phyloP scores from a whole-genome alignment of 2,797 vertebrate species.

The Siniperca undulata region DNA sequence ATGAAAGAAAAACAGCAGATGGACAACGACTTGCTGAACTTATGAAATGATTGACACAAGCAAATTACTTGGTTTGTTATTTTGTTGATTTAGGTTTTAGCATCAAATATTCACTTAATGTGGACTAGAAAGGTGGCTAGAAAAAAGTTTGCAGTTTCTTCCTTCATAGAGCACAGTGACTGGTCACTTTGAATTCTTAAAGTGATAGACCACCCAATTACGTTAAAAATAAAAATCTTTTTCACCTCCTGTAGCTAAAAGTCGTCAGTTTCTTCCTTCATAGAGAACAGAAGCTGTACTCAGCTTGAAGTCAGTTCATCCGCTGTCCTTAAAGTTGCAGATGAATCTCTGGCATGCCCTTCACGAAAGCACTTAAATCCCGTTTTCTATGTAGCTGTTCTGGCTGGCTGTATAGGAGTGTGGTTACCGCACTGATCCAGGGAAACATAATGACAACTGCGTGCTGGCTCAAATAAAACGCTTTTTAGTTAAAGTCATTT shows the following conservation, averaged over 20 bases:
- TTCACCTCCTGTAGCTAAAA: background rate
- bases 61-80: conserved; percentile 3
- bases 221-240: background rate
- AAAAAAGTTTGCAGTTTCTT: background rate
- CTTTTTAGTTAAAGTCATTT: background rate
- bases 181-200: background rate
- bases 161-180: background rate
- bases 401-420: conserved; percentile 6
- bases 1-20: conserved; percentile 30
- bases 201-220: background rate
- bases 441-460: background rate
- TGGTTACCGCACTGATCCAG: background rate
- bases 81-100: background rate
- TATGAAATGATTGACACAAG: conserved; percentile 8
- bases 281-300: conserved; percentile 16
- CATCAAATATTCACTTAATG: background rate
- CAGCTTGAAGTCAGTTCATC: conserved; percentile 16
- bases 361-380: conserved; percentile 19
- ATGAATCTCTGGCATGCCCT: conserved; percentile 33
- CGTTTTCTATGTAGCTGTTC: conserved; percentile 20
- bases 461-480: conserved; percentile 1
- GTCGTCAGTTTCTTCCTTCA: background rate
- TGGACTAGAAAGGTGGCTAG: background rate
- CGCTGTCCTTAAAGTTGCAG: background rate
- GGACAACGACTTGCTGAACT: conserved; percentile 1